Conservation (phyloP, 2,113 vertebrate species). For the Petroica traversi region DNA sequence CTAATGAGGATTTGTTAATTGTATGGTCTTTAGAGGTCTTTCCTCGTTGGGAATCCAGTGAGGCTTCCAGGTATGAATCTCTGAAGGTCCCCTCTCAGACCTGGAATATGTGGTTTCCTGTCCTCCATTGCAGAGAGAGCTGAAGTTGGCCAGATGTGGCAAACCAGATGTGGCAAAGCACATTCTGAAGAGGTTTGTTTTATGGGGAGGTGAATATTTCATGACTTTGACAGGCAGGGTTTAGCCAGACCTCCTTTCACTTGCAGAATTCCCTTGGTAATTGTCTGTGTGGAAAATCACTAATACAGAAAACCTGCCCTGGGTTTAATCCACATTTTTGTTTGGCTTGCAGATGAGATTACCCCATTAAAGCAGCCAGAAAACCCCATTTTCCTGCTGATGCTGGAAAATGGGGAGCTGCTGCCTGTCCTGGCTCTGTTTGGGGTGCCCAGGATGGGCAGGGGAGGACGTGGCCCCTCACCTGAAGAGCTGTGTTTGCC, state of each 20-base stretch:
- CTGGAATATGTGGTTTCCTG: neutral
- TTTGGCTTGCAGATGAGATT: neutral
- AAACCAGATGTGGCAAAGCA: neutral
- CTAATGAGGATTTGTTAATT: conserved; percentile 4
- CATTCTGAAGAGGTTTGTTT: neutral
- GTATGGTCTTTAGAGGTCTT: neutral
- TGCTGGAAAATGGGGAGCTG: neutral
- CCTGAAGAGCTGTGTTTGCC: neutral
- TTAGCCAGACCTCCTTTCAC: neutral
- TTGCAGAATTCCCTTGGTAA: neutral
- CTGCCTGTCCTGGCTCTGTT: neutral
- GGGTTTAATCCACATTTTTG: neutral
- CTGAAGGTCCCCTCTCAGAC: neutral
- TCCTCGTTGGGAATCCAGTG: neutral
- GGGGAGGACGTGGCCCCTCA: neutral
- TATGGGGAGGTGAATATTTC: neutral
- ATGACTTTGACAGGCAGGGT: neutral
- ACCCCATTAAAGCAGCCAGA: neutral
- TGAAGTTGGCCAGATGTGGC: neutral
- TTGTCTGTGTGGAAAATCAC: neutral
- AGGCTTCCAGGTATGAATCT: neutral
- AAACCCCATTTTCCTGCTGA: neutral
- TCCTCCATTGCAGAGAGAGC: neutral
- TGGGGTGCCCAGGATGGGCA: neutral
- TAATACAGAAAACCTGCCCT: neutral